phyloP scores from a whole-genome alignment of 1,140 invertebrate genomes.

The Eubasilissa regina region DNA sequence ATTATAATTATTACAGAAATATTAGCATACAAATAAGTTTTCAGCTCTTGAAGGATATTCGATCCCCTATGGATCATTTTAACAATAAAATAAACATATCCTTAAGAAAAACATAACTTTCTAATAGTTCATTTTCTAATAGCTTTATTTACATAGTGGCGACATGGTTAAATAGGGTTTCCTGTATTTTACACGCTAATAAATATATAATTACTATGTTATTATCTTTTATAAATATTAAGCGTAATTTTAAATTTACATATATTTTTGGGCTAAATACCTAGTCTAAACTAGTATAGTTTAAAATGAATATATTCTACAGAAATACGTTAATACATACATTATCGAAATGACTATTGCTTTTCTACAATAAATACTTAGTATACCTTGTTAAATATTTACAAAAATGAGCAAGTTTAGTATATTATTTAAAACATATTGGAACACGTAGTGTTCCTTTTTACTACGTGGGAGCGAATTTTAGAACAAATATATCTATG shows the following conservation, averaged over 20 bases:
- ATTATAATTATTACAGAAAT: constrained; percentile 45
- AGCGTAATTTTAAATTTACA: constrained; percentile 35
- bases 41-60: constrained; percentile 28
- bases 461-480: neutral
- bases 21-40: constrained; percentile 39
- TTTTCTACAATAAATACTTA: neutral
- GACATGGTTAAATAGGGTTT: neutral
- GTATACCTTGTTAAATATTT: too few relatives aligned
- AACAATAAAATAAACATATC: neutral
- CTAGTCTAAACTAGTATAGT: neutral
- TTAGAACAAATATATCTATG: neutral
- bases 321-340: neutral
- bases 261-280: constrained; percentile 1
- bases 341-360: neutral
- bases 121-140: constrained; percentile 2
- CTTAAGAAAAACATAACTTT: neutral
- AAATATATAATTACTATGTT: constrained; percentile 17
- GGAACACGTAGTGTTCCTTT: neutral
- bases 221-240: constrained; percentile 25
- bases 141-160: constrained; percentile 3
- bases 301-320: neutral
- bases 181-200: constrained; percentile 8
- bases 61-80: neutral
- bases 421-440: neutral
- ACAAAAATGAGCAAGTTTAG: too few relatives aligned